Conservation (phyloP, 2,113 vertebrate species). For the Leucopsar rothschildi region DNA sequence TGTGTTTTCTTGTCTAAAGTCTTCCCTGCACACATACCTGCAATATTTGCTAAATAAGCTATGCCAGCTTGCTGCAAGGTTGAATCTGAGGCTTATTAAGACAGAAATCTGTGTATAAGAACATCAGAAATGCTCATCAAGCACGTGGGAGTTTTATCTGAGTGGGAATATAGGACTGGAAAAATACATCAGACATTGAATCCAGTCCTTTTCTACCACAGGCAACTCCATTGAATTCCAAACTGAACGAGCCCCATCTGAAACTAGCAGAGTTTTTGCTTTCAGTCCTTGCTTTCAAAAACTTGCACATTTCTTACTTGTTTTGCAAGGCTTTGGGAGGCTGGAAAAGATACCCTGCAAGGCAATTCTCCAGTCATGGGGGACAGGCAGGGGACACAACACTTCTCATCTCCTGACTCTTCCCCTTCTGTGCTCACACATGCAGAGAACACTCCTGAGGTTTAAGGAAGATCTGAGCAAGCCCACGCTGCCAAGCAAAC, state of each 20-base stretch:
- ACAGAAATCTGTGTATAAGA: not conserved
- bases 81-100: not conserved
- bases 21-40: not conserved
- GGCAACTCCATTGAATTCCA: not conserved
- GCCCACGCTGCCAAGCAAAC: slow-evolving; percentile 24
- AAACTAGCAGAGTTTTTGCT: not conserved
- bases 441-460: not conserved
- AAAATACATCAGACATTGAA: not conserved
- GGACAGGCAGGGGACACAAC: not conserved
- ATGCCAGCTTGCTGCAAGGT: not conserved
- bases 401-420: not conserved
- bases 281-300: not conserved
- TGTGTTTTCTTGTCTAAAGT: not conserved
- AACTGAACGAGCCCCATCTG: not conserved
- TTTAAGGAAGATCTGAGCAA: slow-evolving; percentile 18
- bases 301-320: not conserved
- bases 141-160: not conserved
- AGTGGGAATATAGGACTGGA: not conserved
- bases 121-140: not conserved
- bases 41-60: not conserved
- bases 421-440: not conserved
- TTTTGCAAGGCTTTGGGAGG: not conserved
- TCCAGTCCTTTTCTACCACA: not conserved
- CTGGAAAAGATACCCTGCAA: not conserved
- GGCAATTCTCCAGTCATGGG: not conserved